Conservation (phyloP, 2,113 vertebrate species). For the Mohoua ochrocephala region DNA sequence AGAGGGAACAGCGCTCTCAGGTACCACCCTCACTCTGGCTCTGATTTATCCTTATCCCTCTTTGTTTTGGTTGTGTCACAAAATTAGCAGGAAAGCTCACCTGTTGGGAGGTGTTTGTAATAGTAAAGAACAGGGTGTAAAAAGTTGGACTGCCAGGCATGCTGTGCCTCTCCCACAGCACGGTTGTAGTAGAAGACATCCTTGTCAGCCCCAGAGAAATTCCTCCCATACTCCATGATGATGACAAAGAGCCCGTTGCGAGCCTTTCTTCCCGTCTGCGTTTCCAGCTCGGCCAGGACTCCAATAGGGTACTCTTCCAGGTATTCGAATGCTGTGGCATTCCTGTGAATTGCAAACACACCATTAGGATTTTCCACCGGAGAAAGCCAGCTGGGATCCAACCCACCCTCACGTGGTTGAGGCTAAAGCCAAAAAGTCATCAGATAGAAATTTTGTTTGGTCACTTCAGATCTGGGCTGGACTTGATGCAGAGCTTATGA, state of each 20-base stretch:
- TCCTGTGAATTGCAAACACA: slow-evolving; percentile 59
- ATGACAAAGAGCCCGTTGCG: slow-evolving; percentile 82
- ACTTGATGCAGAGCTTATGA: neutral
- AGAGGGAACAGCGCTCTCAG: neutral
- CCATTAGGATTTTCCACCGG: neutral
- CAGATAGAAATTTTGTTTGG: neutral
- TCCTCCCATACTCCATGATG: slow-evolving; percentile 90
- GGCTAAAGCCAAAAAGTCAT: neutral
- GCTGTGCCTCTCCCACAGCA: slow-evolving; percentile 84
- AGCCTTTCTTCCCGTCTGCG: slow-evolving; percentile 77
- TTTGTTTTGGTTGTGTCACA: neutral
- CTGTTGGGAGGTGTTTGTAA: slow-evolving; percentile 85
- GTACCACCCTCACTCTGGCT: neutral
- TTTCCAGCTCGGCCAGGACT: slow-evolving; percentile 81
- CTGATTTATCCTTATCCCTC: neutral
- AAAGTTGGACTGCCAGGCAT: slow-evolving; percentile 93
- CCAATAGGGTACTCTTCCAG: slow-evolving; percentile 90
- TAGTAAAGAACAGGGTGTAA: slow-evolving; percentile 95
- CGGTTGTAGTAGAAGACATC: slow-evolving; percentile 81
- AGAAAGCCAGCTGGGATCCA: neutral
- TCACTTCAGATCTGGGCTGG: neutral
- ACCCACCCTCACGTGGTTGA: neutral
- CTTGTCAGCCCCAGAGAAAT: slow-evolving; percentile 79
- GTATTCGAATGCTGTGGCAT: slow-evolving; percentile 76
- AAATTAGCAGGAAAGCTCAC: slow-evolving; percentile 60